phyloP scores from a whole-genome alignment of 2,888 invertebrate species.

The Trachelus iudaicus region DNA sequence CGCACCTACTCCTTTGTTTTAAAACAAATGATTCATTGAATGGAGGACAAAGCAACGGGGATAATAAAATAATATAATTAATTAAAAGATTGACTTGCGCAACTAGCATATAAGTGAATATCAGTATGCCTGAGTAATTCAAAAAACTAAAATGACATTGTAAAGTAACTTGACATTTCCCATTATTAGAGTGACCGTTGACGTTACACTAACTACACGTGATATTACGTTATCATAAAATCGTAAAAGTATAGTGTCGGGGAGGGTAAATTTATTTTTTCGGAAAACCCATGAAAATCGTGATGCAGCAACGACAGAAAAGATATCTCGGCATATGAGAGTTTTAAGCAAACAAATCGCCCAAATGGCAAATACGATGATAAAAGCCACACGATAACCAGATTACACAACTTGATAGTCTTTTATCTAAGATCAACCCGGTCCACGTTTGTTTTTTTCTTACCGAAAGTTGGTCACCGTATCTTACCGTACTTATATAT shows the following conservation, averaged over 20 bases:
- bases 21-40: background rate
- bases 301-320: background rate
- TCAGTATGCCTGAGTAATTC: background rate
- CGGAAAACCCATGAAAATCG: background rate
- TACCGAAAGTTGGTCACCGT: background rate
- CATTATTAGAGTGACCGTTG: background rate
- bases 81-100: background rate
- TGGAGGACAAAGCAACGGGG: background rate
- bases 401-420: background rate
- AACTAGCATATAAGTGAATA: too few species aligned
- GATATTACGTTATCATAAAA: background rate
- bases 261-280: background rate
- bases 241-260: background rate
- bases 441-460: background rate
- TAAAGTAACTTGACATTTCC: background rate
- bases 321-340: background rate
- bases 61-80: background rate
- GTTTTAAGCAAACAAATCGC: background rate
- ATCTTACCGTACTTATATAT: background rate
- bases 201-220: background rate
- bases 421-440: background rate
- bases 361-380: background rate
- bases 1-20: background rate
- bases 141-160: background rate
- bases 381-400: background rate